These are phyloP conservation scores for Gallinago media DNA, from an alignment of 2,113 vertebrate species.

Conservation along the genomic window DNA sequence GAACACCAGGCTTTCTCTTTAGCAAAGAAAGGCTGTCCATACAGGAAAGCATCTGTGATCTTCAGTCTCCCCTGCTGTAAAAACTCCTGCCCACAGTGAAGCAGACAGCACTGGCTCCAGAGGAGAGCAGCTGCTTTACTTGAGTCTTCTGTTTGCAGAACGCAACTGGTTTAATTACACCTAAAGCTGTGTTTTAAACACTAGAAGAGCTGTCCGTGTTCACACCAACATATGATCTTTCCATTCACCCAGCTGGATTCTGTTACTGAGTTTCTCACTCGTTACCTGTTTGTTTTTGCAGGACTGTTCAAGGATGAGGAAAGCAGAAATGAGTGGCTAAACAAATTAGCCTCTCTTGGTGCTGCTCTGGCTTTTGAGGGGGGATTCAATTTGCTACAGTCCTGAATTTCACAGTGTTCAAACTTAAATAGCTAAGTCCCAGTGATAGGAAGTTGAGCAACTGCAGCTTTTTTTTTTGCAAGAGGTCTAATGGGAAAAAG, in stretches of 20 bases:
- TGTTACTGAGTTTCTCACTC: not conserved
- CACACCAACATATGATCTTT: not conserved
- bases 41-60: not conserved
- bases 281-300: constrained; percentile 16
- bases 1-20: constrained; percentile 11
- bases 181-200: not conserved
- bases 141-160: not conserved
- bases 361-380: not conserved
- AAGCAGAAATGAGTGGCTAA: not conserved
- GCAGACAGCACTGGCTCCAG: not conserved
- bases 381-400: not conserved
- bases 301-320: not conserved
- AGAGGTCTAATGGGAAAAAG: not conserved
- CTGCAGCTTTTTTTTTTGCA: not conserved
- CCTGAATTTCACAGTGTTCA: not conserved
- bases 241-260: not conserved
- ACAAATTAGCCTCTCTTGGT: not conserved
- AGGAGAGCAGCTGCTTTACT: not conserved
- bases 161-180: not conserved
- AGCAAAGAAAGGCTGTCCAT: not conserved
- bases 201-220: not conserved
- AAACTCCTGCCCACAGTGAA: not conserved
- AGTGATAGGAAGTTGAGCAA: not conserved
- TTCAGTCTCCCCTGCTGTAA: constrained; percentile 12
- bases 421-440: not conserved